Evolutionary conservation across 2,888 invertebrate genomes (phyloP).

Genomic region (Athalia rosae): DNA sequence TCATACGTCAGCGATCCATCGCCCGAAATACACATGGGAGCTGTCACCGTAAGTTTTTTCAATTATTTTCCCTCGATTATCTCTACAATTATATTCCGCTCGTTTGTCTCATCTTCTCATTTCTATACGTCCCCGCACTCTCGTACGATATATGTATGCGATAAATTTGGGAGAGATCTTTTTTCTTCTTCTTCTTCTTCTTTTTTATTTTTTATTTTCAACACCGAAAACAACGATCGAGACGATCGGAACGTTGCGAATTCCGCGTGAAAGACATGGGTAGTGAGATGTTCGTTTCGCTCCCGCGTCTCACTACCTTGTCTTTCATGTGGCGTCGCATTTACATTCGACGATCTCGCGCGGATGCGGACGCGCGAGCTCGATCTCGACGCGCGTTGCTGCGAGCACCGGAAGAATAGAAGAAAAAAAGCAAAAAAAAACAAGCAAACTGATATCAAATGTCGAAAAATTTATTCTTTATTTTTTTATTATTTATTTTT

Average conservation of each 20-base stretch:
- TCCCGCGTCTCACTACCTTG: constrained; percentile 96
- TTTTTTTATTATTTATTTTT: no score
- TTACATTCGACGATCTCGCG: constrained; percentile 53
- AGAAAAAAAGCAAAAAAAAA: no score
- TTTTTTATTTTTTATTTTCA: not conserved
- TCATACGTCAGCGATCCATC: constrained; percentile 74
- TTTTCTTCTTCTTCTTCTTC: not conserved
- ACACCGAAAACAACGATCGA: no score
- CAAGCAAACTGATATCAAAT: no score
- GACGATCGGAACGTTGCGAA: constrained; percentile 66
- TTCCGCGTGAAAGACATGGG: constrained; percentile 96
- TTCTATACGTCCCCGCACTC: no score
- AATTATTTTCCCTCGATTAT: not conserved
- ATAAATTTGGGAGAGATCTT: not conserved
- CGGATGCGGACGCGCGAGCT: no score
- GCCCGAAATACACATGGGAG: constrained; percentile 76
- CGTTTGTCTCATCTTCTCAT: not conserved
- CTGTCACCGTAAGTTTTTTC: constrained; percentile 75
- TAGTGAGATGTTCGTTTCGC: constrained; percentile 92
- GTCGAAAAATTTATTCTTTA: no score
- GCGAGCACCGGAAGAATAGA: no score
- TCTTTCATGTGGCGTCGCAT: constrained; percentile 91
- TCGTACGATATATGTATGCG: no score
- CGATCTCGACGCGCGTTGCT: no score
- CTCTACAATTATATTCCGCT: not conserved